phyloP scores from a whole-genome alignment of 1,140 invertebrate genomes.

The Holotrichia oblita region DNA sequence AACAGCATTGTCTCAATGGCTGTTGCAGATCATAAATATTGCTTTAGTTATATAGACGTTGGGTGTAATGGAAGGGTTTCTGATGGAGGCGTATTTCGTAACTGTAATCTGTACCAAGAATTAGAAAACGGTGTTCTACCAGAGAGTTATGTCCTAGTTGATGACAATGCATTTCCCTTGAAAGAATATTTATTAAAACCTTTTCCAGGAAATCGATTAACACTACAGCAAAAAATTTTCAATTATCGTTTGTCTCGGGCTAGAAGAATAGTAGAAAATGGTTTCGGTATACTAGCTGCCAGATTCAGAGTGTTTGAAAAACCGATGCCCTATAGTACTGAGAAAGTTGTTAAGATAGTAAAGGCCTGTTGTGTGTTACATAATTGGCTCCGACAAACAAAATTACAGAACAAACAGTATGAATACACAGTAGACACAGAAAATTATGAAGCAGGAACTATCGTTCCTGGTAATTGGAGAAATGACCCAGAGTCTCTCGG shows the following conservation, averaged over 20 bases:
- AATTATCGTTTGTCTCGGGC: too few relatives aligned
- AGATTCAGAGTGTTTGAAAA: conserved; percentile 41
- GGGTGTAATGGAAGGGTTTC: too few relatives aligned
- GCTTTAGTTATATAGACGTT: too few relatives aligned
- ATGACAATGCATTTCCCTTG: not conserved
- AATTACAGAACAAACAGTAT: conserved; percentile 39
- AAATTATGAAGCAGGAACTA: conserved; percentile 38
- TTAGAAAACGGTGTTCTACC: conserved; percentile 2
- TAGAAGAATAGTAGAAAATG: conserved; percentile 32
- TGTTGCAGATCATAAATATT: too few relatives aligned
- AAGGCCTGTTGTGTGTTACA: conserved; percentile 47
- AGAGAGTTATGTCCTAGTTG: conserved; percentile 39
- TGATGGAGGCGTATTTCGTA: not conserved
- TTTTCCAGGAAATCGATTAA: not conserved
- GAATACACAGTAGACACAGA: conserved; percentile 41
- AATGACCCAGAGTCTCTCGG: conserved; percentile 37
- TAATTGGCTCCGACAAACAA: conserved; percentile 47
- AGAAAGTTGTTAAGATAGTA: conserved; percentile 44
- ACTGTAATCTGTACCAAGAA: not conserved
- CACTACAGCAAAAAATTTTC: conserved; percentile 48
- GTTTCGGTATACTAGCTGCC: not conserved
- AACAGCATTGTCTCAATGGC: not conserved
- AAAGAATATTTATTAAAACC: conserved; percentile 30
- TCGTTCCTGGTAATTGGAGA: conserved; percentile 44
- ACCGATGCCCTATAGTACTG: conserved; percentile 43